Evolutionary conservation across 2,797 vertebrate species (phyloP).

Genomic region (Calcarius lapponicus): DNA sequence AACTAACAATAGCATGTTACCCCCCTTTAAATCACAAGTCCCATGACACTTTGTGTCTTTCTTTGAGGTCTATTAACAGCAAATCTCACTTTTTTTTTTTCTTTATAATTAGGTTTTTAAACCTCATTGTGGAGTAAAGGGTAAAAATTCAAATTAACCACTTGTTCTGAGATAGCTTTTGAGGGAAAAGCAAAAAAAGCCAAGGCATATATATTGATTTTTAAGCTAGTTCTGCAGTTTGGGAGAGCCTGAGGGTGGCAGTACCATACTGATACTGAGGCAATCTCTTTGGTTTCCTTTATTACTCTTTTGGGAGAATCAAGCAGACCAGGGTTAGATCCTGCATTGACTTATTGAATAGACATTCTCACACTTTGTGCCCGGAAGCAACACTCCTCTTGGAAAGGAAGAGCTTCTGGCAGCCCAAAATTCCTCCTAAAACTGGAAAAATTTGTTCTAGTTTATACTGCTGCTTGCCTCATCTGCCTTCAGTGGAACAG

Average conservation of each 20-base stretch:
- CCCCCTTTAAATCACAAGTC: background rate
- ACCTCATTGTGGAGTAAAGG: background rate
- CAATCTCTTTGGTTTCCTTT: background rate
- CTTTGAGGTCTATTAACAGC: background rate
- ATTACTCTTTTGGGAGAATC: background rate
- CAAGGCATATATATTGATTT: background rate
- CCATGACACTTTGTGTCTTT: background rate
- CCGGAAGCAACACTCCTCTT: background rate
- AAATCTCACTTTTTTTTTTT: background rate
- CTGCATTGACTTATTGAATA: background rate
- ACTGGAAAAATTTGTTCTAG: background rate
- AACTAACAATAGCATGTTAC: background rate
- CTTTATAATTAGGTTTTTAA: background rate
- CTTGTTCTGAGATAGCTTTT: background rate
- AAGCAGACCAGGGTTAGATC: background rate
- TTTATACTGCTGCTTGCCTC: background rate
- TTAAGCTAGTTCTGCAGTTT: background rate
- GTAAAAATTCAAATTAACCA: background rate
- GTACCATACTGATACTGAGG: background rate
- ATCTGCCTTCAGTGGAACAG: background rate
- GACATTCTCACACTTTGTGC: background rate
- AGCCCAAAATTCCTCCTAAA: background rate
- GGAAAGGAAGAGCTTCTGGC: background rate
- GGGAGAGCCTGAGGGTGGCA: background rate
- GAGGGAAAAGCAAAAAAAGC: accelerated